Conservation (phyloP, 2,797 vertebrate species). For the Taenioides sp. region DNA sequence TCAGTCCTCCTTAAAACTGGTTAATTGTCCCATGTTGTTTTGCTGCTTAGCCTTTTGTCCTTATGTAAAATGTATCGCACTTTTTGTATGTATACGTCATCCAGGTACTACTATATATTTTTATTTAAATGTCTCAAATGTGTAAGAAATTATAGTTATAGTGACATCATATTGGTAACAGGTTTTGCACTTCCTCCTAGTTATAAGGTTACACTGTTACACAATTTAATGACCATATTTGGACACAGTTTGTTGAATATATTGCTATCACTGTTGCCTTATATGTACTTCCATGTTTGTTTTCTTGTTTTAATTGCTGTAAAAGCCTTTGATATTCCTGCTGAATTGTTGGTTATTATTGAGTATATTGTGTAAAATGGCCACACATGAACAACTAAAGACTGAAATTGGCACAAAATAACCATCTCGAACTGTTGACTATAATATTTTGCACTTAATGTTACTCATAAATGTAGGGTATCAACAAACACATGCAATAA, state of each 20-base stretch:
- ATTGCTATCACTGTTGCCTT: neutral
- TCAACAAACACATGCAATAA: constrained; percentile 44
- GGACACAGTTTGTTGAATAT: neutral
- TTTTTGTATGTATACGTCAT: neutral
- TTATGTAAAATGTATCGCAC: neutral
- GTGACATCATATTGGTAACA: neutral
- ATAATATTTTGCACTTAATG: constrained; percentile 37
- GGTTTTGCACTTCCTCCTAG: neutral
- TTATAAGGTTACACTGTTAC: neutral
- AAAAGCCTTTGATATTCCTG: neutral
- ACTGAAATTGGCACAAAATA: constrained; percentile 1
- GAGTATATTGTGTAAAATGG: neutral
- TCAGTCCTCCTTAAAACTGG: neutral
- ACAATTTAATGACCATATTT: neutral
- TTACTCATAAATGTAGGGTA: constrained; percentile 13
- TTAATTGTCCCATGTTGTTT: neutral
- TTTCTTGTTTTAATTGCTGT: neutral
- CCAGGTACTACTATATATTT: too few species aligned
- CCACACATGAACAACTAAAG: neutral
- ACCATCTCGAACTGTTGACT: neutral
- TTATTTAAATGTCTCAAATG: neutral
- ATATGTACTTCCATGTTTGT: neutral
- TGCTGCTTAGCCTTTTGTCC: too few species aligned
- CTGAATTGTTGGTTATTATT: neutral
- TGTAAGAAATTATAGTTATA: too few species aligned